Conservation (phyloP, 2,888 invertebrate genomes). For the Drosophila pullipes region DNA sequence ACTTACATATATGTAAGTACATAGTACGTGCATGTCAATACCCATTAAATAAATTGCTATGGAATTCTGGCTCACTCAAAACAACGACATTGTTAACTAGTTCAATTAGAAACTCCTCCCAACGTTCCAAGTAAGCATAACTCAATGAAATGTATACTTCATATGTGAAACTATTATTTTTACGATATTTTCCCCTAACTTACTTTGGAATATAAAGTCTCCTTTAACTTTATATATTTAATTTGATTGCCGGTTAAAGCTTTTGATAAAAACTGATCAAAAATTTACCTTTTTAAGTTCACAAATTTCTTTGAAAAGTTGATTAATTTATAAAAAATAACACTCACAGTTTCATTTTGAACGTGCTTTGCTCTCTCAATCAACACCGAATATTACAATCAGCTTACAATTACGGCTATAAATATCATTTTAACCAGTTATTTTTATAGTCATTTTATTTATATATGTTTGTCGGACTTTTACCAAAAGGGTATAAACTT, state of each 20-base stretch:
- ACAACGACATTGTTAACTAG: conserved; percentile 7
- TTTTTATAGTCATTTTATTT: neutral
- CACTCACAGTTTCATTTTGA: neutral
- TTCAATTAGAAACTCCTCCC: neutral
- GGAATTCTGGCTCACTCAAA: conserved; percentile 15
- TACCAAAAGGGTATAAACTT: neutral
- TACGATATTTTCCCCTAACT: neutral
- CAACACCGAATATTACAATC: neutral
- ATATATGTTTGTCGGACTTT: neutral
- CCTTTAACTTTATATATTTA: neutral
- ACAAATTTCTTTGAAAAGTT: neutral
- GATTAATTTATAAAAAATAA: neutral
- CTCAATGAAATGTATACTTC: neutral
- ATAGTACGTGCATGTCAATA: conserved; percentile 20
- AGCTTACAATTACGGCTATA: neutral
- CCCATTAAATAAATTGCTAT: conserved; percentile 28
- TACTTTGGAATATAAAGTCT: neutral
- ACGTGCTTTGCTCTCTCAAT: neutral
- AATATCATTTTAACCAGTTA: neutral
- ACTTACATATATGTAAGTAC: neutral
- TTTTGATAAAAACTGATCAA: neutral
- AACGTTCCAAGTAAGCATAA: neutral
- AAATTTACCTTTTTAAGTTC: neutral
- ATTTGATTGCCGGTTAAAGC: neutral
- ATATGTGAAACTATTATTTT: neutral